These are phyloP conservation scores for Phoeniculus purpureus DNA, from an alignment of 2,797 vertebrate species.

Conservation along the genomic window DNA sequence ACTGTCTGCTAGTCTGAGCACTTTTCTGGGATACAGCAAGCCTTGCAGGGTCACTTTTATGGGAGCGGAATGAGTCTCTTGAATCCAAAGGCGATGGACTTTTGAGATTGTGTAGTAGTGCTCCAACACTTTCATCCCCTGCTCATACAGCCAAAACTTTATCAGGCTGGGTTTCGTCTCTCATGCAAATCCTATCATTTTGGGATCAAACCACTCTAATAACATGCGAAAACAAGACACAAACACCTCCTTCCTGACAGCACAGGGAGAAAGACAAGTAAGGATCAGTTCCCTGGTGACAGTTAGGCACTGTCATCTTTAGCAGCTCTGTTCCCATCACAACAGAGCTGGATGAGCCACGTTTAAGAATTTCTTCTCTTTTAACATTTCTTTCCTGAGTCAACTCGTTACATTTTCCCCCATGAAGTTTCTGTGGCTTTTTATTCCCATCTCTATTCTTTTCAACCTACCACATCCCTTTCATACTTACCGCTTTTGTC, in stretches of 20 bases:
- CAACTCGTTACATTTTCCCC: background rate
- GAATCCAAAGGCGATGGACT: background rate
- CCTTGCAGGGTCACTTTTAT: background rate
- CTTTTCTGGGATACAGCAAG: background rate
- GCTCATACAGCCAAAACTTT: background rate
- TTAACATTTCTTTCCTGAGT: background rate
- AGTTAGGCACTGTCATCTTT: background rate
- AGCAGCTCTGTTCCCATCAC: background rate
- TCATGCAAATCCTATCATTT: background rate
- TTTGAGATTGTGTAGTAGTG: background rate
- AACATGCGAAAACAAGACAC: background rate
- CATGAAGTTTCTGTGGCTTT: background rate
- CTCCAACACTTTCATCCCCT: background rate
- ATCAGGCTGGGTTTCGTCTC: background rate
- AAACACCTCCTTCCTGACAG: background rate
- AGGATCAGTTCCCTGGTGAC: too few relatives aligned
- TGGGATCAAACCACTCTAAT: constrained; percentile 2
- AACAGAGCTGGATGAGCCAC: background rate
- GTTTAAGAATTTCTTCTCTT: background rate
- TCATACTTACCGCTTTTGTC: background rate
- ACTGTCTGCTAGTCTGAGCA: background rate
- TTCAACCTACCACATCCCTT: background rate
- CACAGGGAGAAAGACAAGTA: too few relatives aligned
- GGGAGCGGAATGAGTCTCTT: background rate
- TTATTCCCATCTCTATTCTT: background rate